Conservation (phyloP, 2,888 invertebrate species). For the Athripsodes cinereus region DNA sequence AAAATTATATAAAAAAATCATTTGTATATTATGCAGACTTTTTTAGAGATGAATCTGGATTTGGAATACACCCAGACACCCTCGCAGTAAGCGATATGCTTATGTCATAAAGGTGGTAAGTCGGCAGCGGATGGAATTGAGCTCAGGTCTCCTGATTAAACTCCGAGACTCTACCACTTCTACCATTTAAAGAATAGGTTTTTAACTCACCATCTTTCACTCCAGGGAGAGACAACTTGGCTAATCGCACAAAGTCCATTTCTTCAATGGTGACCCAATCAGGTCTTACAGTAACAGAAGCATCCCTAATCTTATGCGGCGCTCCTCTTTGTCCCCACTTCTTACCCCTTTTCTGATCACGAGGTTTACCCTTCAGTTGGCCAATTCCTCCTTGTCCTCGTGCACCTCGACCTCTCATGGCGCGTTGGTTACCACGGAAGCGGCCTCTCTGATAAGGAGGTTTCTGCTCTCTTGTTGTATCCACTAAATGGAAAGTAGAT, state of each 20-base stretch:
- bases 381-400: constrained; percentile 71
- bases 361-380: constrained; percentile 75
- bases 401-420: constrained; percentile 65
- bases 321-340: constrained; percentile 81
- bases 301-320: constrained; percentile 90
- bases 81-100: too few relatives aligned
- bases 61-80: too few relatives aligned
- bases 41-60: too few relatives aligned
- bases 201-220: constrained; percentile 65
- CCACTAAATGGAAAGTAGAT: constrained; percentile 96
- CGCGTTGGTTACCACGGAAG: constrained; percentile 74
- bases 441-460: constrained; percentile 91
- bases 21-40: too few relatives aligned
- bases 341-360: constrained; percentile 74
- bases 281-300: constrained; percentile 92
- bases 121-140: too few relatives aligned
- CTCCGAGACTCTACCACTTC: too few relatives aligned
- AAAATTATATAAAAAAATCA: too few relatives aligned
- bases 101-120: too few relatives aligned
- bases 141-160: too few relatives aligned
- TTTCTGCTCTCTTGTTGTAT: constrained; percentile 83
- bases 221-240: constrained; percentile 86
- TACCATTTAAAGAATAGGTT: too few relatives aligned
- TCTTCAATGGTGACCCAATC: constrained; percentile 97
- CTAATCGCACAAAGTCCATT: constrained; percentile 95